Percentiles rank a stretch among this genome's conserved stretches.
These are phyloP conservation scores for Prionailurus viverrinus DNA, from an alignment of 2,113 vertebrate genomes.

Conservation along the genomic window DNA sequence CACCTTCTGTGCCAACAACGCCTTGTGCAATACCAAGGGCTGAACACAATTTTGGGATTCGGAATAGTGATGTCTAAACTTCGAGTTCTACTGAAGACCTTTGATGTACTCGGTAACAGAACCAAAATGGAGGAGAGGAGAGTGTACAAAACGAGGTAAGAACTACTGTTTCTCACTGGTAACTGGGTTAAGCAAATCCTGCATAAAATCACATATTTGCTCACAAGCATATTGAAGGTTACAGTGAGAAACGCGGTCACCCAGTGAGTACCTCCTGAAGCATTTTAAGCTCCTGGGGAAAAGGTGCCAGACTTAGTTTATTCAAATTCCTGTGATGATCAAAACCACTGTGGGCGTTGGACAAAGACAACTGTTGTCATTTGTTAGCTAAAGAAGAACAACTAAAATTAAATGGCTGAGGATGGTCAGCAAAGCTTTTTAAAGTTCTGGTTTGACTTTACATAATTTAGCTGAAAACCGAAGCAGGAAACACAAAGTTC, in stretches of 20 bases:
- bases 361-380: background rate
- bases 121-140: background rate
- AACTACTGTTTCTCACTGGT: background rate
- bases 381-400: background rate
- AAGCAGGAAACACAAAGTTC: constrained; percentile 72
- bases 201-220: background rate
- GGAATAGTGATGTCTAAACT: background rate
- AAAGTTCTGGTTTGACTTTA: constrained; percentile 23
- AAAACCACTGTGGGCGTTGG: background rate
- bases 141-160: background rate
- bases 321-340: constrained; percentile 16
- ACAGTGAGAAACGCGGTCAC: background rate
- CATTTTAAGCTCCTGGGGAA: background rate
- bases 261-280: background rate
- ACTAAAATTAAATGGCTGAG: background rate
- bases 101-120: background rate
- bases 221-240: background rate
- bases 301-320: background rate
- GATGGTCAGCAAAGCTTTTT: background rate
- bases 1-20: background rate
- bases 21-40: background rate
- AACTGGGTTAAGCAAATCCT: background rate
- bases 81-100: background rate
- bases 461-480: constrained; percentile 43
- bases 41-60: background rate